Conservation (phyloP, 1,140 invertebrate species). For the Drosophila nebulosa region DNA sequence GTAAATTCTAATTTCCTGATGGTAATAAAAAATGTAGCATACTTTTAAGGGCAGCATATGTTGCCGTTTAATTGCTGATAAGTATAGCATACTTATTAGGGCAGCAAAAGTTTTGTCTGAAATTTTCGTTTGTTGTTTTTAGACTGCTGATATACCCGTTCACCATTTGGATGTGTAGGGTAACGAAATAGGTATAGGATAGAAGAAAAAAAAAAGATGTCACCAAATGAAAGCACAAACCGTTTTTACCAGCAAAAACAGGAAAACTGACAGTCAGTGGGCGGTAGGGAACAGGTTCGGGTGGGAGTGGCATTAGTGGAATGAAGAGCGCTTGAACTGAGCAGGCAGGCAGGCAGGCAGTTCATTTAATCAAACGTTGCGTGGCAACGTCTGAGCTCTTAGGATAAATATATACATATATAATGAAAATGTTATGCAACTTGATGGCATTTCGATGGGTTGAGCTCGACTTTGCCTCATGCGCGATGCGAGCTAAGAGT, state of each 20-base stretch:
- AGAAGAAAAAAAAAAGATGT: slow-evolving; percentile 21
- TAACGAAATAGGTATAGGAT: not conserved
- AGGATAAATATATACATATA: slow-evolving; percentile 23
- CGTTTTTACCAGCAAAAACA: slow-evolving; percentile 32
- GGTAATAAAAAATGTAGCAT: not conserved
- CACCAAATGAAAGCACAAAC: slow-evolving; percentile 53
- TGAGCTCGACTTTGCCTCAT: not conserved
- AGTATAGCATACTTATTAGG: not conserved
- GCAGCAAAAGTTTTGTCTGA: too few relatives aligned
- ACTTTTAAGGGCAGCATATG: not conserved
- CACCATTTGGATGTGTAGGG: not conserved
- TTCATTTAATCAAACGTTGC: slow-evolving; percentile 63
- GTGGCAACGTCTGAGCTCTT: slow-evolving; percentile 31
- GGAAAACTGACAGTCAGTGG: not conserved
- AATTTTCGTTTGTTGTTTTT: not conserved
- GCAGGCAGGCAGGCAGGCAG: not conserved
- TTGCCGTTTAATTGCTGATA: not conserved
- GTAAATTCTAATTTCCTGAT: too few relatives aligned
- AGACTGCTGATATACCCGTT: not conserved
- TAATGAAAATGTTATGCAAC: slow-evolving; percentile 48
- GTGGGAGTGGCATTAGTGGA: not conserved
- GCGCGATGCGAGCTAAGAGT: too few relatives aligned
- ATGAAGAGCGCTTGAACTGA: not conserved
- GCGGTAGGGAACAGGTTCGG: too few relatives aligned
- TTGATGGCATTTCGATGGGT: not conserved